These are phyloP conservation scores for Caenorhabditis afra DNA, from an alignment of 2,888 invertebrate species.

Conservation along the genomic window DNA sequence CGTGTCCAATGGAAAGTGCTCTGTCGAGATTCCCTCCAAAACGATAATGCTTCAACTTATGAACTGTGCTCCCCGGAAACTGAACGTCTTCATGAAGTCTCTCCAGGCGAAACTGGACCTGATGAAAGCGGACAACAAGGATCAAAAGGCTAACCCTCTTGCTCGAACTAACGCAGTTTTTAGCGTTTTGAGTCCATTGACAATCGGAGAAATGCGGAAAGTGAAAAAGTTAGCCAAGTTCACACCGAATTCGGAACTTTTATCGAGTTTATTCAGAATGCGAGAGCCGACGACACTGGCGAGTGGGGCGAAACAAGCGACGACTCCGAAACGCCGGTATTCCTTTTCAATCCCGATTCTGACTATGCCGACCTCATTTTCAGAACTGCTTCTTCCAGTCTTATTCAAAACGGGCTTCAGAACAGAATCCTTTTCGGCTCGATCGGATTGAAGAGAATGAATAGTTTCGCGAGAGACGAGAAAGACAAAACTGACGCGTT, in stretches of 20 bases:
- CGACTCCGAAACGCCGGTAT: constrained; percentile 22
- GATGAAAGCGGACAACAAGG: constrained; percentile 59
- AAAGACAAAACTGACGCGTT: constrained; percentile 32
- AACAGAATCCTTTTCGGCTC: constrained; percentile 42
- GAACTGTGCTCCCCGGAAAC: constrained; percentile 69
- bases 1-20: constrained; percentile 61
- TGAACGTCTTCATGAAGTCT: constrained; percentile 73
- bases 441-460: constrained; percentile 50
- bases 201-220: constrained; percentile 69
- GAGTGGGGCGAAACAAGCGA: constrained; percentile 5
- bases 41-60: constrained; percentile 65
- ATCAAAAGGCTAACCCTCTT: neutral
- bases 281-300: constrained; percentile 5
- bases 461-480: constrained; percentile 47
- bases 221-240: constrained; percentile 56
- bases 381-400: constrained; percentile 11
- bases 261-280: constrained; percentile 41
- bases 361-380: too few relatives aligned
- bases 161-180: constrained; percentile 48
- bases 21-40: constrained; percentile 68
- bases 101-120: constrained; percentile 72
- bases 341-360: too few relatives aligned
- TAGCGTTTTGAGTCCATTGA: constrained; percentile 71
- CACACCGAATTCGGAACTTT: neutral
- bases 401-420: constrained; percentile 18